Conservation (phyloP, 2,113 vertebrate genomes). For the Pyrgilauda ruficollis region DNA sequence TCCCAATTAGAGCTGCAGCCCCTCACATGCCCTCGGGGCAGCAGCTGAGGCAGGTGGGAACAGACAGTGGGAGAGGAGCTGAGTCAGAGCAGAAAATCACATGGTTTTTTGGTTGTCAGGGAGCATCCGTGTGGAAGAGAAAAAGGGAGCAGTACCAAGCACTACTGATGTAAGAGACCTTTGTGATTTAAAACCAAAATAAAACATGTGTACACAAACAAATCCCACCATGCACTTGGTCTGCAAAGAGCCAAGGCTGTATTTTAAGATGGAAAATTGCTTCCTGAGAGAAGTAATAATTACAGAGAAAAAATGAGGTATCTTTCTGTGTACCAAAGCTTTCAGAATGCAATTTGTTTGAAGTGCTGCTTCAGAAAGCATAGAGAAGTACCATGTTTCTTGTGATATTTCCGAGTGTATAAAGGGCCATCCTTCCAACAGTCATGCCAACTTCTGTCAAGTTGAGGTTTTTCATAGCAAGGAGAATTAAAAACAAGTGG, state of each 20-base stretch:
- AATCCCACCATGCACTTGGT: rapidly evolving
- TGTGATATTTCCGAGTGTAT: not conserved
- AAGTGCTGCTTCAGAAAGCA: not conserved
- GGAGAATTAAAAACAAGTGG: not conserved
- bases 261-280: not conserved
- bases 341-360: not conserved
- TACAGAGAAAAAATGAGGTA: not conserved
- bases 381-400: not conserved
- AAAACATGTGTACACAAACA: rapidly evolving
- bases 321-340: not conserved
- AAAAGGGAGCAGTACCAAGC: not conserved
- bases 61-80: not conserved
- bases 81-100: not conserved
- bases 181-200: not conserved
- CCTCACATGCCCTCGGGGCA: not conserved
- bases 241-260: not conserved
- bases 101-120: not conserved
- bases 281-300: not conserved
- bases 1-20: not conserved
- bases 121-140: rapidly evolving
- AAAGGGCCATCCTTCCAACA: not conserved
- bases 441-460: not conserved
- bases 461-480: not conserved
- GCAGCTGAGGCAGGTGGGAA: not conserved
- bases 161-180: not conserved